phyloP scores from a whole-genome alignment of 2,888 invertebrate species.

The Peribatodes rhomboidaria region DNA sequence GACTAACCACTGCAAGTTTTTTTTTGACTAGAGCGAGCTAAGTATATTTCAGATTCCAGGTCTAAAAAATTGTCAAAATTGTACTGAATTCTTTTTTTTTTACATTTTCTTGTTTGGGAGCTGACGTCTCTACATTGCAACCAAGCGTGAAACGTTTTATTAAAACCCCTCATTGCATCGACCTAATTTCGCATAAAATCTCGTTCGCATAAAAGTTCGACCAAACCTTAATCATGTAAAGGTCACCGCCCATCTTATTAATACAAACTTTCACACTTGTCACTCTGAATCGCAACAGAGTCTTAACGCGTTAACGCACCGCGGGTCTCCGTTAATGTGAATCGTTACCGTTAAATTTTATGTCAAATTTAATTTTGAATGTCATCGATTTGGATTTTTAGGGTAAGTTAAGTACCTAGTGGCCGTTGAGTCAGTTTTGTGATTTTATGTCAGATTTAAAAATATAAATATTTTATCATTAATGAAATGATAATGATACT shows the following conservation, averaged over 20 bases:
- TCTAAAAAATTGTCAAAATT: no score
- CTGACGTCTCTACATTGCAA: no score
- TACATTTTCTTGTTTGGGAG: no score
- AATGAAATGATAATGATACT: no score
- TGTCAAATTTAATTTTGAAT: conserved; percentile 27
- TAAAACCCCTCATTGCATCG: background rate
- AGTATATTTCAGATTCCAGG: no score
- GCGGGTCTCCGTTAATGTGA: conserved; percentile 11
- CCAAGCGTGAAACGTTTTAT: no score
- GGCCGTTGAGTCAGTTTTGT: background rate
- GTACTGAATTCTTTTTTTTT: no score
- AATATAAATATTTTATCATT: background rate
- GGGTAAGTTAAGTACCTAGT: no score
- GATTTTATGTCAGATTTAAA: background rate
- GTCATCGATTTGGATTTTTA: conserved; percentile 9
- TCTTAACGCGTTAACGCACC: conserved; percentile 21
- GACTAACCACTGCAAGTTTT: no score
- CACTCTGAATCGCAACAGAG: conserved; percentile 46
- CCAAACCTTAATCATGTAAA: conserved; percentile 23
- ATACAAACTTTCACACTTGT: conserved; percentile 55
- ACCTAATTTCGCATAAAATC: background rate
- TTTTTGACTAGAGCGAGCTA: no score
- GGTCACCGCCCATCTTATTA: conserved; percentile 43
- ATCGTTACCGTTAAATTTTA: conserved; percentile 16
- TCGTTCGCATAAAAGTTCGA: background rate